Percentiles rank a stretch among this genome's conserved stretches.
Conservation (phyloP, 2,797 vertebrate genomes). For the Anguilla anguilla region DNA sequence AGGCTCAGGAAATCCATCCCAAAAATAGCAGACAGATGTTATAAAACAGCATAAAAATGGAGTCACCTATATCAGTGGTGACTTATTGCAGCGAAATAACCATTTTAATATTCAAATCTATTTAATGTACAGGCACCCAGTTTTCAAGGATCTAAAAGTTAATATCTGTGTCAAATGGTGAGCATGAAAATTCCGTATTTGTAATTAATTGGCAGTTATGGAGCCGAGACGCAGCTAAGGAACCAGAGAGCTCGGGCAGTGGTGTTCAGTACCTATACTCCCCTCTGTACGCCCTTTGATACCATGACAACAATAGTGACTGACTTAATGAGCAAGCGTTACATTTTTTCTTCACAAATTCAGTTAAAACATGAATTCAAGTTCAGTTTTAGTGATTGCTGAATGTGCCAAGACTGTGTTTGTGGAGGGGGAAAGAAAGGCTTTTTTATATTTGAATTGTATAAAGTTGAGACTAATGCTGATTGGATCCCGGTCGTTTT, state of each 20-base stretch:
- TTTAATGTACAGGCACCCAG: not conserved
- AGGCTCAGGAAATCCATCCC: not conserved
- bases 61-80: not conserved
- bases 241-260: not conserved
- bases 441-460: not conserved
- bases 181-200: not conserved
- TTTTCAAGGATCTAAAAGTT: not conserved
- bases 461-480: not conserved
- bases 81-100: not conserved
- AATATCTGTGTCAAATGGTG: constrained; percentile 15
- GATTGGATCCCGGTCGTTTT: not conserved
- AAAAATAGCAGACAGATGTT: not conserved
- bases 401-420: not conserved
- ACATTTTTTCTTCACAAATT: too few relatives aligned
- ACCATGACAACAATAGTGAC: not conserved
- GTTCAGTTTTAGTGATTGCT: not conserved
- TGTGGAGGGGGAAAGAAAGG: not conserved
- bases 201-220: not conserved
- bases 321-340: too few relatives aligned
- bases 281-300: not conserved
- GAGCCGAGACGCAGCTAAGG: not conserved
- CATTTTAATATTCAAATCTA: not conserved
- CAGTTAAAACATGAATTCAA: too few relatives aligned
- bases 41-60: not conserved
- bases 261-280: not conserved